Conservation (phyloP, 1,140 invertebrate species). For the Calosoma granatense region DNA sequence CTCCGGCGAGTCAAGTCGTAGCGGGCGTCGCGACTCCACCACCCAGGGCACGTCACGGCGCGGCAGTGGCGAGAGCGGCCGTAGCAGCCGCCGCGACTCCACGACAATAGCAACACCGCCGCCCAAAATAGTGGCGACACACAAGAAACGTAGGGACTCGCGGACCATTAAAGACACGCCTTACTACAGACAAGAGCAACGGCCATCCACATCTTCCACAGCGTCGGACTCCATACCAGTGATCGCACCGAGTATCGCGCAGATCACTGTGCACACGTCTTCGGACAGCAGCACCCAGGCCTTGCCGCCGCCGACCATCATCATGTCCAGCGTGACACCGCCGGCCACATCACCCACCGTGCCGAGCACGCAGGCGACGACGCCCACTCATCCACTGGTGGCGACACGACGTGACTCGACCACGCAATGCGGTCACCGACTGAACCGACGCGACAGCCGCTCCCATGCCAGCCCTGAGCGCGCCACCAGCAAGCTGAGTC, state of each 20-base stretch:
- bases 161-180: constrained; percentile 26
- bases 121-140: constrained; percentile 38
- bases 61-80: constrained; percentile 51
- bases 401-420: constrained; percentile 68
- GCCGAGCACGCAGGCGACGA: constrained; percentile 35
- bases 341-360: constrained; percentile 61
- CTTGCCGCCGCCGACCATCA: constrained; percentile 66
- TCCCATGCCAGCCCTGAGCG: constrained; percentile 52
- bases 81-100: constrained; percentile 53
- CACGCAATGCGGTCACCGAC: constrained; percentile 59
- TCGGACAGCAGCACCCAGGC: constrained; percentile 46
- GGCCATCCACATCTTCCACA: constrained; percentile 69
- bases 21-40: constrained; percentile 33
- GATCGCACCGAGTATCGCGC: constrained; percentile 20
- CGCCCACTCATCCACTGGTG: constrained; percentile 48
- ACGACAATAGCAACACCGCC: constrained; percentile 42
- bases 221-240: constrained; percentile 52
- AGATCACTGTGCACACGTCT: constrained; percentile 10
- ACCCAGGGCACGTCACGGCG: constrained; percentile 38
- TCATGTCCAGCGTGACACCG: constrained; percentile 69
- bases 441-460: constrained; percentile 10
- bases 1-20: constrained; percentile 36
- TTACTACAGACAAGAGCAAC: constrained; percentile 48
- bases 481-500: constrained; percentile 51
- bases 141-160: constrained; percentile 55